Evolutionary conservation across 2,797 vertebrate genomes (phyloP).

Genomic region (Tiaroga cobitis): DNA sequence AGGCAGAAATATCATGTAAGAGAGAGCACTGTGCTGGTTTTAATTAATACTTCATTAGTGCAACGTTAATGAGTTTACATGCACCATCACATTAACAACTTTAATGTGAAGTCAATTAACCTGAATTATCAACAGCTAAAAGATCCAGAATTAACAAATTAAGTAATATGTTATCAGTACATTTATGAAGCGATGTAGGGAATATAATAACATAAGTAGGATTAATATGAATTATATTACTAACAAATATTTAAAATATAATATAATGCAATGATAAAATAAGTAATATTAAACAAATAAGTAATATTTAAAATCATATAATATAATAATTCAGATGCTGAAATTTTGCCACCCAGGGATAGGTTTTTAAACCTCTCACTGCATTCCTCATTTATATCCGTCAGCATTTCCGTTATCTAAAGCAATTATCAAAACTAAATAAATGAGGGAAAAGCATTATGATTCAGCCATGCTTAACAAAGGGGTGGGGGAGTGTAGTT

Average conservation of each 20-base stretch:
- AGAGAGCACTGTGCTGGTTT: slow-evolving; percentile 5
- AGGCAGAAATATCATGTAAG: slow-evolving; percentile 24
- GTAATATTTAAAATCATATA: background rate
- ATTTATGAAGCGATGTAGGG: background rate
- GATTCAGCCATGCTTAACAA: slow-evolving; percentile 13
- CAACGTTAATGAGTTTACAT: slow-evolving; percentile 39
- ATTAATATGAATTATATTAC: background rate
- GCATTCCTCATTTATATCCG: background rate
- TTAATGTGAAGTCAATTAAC: slow-evolving; percentile 37
- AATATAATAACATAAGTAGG: background rate
- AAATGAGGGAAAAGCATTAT: slow-evolving; percentile 34
- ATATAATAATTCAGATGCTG: background rate
- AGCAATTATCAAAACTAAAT: slow-evolving; percentile 40
- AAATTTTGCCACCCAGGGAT: background rate
- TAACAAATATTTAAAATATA: background rate
- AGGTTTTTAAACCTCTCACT: slow-evolving; percentile 9
- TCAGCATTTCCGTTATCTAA: slow-evolving; percentile 28
- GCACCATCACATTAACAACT: slow-evolving; percentile 39
- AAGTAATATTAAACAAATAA: background rate
- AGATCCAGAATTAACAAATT: background rate
- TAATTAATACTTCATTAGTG: slow-evolving; percentile 40
- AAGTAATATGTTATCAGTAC: background rate
- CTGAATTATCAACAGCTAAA: slow-evolving; percentile 42
- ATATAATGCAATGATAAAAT: background rate
- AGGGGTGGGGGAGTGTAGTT: background rate